Evolutionary conservation across 2,113 vertebrate species (phyloP), one percentile per base, ranked within the genome.

Genomic region (Macheiramphus alcinus): DNA sequence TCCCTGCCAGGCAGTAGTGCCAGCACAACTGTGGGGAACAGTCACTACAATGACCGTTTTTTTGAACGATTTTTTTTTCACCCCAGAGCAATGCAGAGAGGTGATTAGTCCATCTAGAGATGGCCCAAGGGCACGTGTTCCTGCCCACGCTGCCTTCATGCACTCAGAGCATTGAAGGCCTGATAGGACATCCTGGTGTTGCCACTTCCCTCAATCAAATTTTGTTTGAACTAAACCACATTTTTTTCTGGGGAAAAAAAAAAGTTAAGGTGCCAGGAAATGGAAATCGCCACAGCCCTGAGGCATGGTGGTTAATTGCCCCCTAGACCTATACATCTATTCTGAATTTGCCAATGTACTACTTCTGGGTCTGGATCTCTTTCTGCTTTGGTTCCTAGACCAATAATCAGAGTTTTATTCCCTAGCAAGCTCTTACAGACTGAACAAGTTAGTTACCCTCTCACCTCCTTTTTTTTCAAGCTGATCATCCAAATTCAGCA

Each of bases 21-120:
- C 23, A 53, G 27, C 22, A 56, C 29, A 26, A 7, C 1, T 11
- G 22, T 31, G 27, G 47, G 47, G 29, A 79, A 15, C 31, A 34
- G 42, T 7, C 13, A 21, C 20, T 52, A 15, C 45, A 66, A 66
- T 6, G 3, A 23, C 26, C 0, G 34, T 3, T 2, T 21, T 63
- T 61, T 16, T 6, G 7, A 58, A n/a, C 12, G 0, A 8, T 22
- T 20, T 15, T 42, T 42, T 27, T 34, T 53, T 61, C 45, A 63
- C 6, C 43, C 32, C 36, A 20, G 66, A 23, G 52, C 26, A 13
- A 13, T 16, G 80, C 50, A 59, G 73, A 42, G 55, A 13, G 27
- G 7, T n/a, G n/a, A 58, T 38, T 47, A 29, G 21, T 7, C 52
- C 32, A 13, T 48, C 61, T 14, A 50, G 50, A 56, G 29, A 2